Percentiles rank a stretch among this genome's conserved stretches.
Evolutionary conservation across 2,797 vertebrate species (phyloP).

Genomic region (Phataginus tetradactyla): DNA sequence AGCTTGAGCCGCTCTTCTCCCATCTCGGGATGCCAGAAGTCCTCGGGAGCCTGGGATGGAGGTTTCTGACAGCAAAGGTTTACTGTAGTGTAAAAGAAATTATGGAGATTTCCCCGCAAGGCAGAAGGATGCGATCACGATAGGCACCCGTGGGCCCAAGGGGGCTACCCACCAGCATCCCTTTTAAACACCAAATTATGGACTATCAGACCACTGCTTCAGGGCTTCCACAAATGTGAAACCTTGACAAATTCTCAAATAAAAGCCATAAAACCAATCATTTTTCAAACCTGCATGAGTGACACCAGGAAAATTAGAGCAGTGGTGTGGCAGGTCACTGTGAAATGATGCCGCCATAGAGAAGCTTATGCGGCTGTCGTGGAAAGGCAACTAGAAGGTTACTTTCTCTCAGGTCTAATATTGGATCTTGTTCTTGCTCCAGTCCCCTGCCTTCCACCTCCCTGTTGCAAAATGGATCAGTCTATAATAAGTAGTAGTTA

Average conservation of each 20-base stretch:
- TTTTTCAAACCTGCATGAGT: slow-evolving; percentile 69
- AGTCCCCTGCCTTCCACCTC: slow-evolving; percentile 53
- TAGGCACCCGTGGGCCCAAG: slow-evolving; percentile 30
- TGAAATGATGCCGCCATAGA: slow-evolving; percentile 77
- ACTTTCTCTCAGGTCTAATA: slow-evolving; percentile 41
- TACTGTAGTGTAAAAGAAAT: slow-evolving; percentile 47
- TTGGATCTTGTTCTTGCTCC: slow-evolving; percentile 41
- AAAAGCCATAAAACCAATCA: slow-evolving; percentile 68
- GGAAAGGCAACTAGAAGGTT: slow-evolving; percentile 69
- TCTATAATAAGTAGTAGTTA: slow-evolving; percentile 58
- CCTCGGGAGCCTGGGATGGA: slow-evolving; percentile 30
- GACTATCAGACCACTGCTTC: slow-evolving; percentile 64
- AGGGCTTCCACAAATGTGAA: slow-evolving; percentile 63
- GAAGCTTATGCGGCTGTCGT: slow-evolving; percentile 61
- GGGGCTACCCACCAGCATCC: slow-evolving; percentile 44
- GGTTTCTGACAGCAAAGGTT: slow-evolving; percentile 50
- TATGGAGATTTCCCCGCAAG: neutral
- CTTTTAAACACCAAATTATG: slow-evolving; percentile 73
- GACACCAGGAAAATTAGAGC: slow-evolving; percentile 63
- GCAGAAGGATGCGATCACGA: slow-evolving; percentile 14
- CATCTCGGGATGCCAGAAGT: neutral
- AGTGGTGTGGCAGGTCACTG: slow-evolving; percentile 52
- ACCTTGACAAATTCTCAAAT: slow-evolving; percentile 75
- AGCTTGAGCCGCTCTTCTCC: slow-evolving; percentile 29
- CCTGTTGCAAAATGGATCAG: slow-evolving; percentile 55